Evolutionary conservation across 2,888 invertebrate genomes (phyloP).

Genomic region (Capitulum mitella): DNA sequence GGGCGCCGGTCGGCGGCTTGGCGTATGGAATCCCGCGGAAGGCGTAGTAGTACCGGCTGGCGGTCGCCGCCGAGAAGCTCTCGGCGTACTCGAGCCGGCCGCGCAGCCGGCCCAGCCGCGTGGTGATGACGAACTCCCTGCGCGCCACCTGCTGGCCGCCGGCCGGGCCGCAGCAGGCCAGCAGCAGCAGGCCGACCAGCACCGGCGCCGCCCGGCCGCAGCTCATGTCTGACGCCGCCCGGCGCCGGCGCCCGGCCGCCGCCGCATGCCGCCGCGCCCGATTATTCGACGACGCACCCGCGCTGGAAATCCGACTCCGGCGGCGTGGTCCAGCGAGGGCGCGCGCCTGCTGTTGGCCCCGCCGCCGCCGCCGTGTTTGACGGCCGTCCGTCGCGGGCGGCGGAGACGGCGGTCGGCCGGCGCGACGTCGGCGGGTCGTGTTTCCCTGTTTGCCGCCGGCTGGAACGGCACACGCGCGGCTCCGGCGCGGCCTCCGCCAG

Average conservation of each 20-base stretch:
- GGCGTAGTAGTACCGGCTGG: conserved; percentile 11
- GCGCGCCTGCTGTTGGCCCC: not conserved
- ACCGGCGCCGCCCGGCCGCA: not conserved
- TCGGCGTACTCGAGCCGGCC: conserved; percentile 11
- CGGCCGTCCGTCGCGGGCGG: no score
- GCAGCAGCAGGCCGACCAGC: not conserved
- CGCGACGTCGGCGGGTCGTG: no score
- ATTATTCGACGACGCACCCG: not conserved
- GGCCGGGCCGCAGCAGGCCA: not conserved
- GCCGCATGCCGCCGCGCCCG: not conserved
- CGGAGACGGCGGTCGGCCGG: no score
- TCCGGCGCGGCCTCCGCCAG: no score
- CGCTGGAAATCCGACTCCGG: not conserved
- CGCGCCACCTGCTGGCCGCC: conserved; percentile 6
- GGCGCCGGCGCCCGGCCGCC: not conserved
- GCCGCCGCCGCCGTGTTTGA: no score
- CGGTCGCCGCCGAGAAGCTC: not conserved
- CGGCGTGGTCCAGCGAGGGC: not conserved
- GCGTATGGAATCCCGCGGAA: not conserved
- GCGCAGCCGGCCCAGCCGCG: not conserved
- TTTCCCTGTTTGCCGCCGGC: no score
- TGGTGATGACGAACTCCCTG: not conserved
- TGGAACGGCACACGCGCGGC: no score
- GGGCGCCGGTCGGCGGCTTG: not conserved
- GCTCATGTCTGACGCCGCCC: not conserved